phyloP scores from a whole-genome alignment of 1,140 invertebrate genomes.

The Ridgeia piscesae region DNA sequence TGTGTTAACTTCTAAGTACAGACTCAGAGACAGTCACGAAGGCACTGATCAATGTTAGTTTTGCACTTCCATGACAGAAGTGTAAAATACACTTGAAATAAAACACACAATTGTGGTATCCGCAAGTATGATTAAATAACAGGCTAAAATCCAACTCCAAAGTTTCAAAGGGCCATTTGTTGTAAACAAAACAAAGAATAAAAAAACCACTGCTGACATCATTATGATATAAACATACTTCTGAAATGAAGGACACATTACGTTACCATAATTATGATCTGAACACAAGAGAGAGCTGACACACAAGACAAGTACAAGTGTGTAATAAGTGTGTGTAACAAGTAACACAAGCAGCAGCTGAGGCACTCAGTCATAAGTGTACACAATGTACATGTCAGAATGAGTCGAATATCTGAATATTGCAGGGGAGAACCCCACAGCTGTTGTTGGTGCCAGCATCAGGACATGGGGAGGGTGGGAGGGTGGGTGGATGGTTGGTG shows the following conservation, averaged over 20 bases:
- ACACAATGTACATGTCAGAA: neutral
- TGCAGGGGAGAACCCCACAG: no score
- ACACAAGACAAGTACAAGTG: neutral
- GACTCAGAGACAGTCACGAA: neutral
- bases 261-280: neutral
- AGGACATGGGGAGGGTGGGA: no score
- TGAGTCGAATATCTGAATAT: no score
- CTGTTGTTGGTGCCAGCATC: no score
- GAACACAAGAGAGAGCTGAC: neutral
- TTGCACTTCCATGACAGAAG: neutral
- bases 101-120: neutral
- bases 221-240: neutral
- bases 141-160: neutral
- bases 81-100: neutral
- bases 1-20: neutral
- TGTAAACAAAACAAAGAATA: neutral
- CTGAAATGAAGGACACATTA: neutral
- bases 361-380: neutral
- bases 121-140: neutral
- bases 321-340: neutral
- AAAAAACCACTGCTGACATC: neutral
- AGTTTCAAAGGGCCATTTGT: neutral
- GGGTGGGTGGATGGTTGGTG: no score
- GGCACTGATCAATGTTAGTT: neutral
- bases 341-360: neutral